These are phyloP conservation scores for Xylocopa sonorina DNA, from an alignment of 1,140 invertebrate species.

Conservation along the genomic window DNA sequence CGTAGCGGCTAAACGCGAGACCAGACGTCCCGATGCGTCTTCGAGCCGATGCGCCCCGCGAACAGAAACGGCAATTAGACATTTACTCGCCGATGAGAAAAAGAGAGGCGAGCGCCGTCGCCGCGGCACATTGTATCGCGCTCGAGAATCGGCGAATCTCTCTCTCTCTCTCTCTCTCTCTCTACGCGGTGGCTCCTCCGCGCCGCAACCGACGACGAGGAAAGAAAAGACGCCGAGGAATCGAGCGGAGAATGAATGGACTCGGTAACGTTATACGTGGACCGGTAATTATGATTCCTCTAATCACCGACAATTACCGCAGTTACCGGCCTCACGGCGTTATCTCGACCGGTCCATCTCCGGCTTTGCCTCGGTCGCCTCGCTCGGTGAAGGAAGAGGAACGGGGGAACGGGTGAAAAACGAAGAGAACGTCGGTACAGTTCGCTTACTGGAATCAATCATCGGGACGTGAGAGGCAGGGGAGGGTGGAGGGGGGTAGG, in stretches of 20 bases:
- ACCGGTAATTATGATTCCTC: conserved; percentile 79
- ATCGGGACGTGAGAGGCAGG: no score
- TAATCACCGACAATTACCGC: conserved; percentile 79
- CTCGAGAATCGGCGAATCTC: conserved; percentile 45
- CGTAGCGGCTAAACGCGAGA: no score
- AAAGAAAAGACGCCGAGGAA: conserved; percentile 48
- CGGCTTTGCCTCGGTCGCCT: conserved; percentile 44
- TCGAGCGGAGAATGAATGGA: conserved; percentile 72
- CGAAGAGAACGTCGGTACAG: conserved; percentile 20
- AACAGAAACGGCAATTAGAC: background rate
- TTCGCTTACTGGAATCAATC: conserved; percentile 53
- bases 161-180: no score
- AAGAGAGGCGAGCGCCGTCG: background rate
- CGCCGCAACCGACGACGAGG: background rate
- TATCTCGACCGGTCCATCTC: conserved; percentile 77
- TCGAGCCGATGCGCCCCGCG: background rate
- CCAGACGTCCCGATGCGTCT: background rate
- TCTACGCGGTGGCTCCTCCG: no score
- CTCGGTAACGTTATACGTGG: conserved; percentile 74
- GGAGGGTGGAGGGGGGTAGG: no score
- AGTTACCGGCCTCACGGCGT: conserved; percentile 75
- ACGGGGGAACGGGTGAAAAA: conserved; percentile 25
- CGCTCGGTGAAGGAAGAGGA: conserved; percentile 35
- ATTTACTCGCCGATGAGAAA: background rate
- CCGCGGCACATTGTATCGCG: background rate